phyloP scores from a whole-genome alignment of 2,113 vertebrate species.

The Crotalus helleri region DNA sequence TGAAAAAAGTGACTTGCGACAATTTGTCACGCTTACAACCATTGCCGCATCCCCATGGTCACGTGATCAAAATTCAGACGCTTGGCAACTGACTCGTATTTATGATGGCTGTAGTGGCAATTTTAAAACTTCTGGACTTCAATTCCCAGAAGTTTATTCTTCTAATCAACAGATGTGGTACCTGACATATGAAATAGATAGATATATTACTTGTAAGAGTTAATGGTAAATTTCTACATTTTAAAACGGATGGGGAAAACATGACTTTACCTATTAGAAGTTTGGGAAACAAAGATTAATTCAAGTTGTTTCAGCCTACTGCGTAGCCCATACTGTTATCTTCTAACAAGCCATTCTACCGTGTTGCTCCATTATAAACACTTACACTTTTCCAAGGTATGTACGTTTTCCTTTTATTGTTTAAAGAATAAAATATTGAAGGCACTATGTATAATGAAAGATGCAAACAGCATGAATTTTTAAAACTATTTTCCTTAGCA shows the following conservation, averaged over 20 bases:
- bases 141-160: not conserved
- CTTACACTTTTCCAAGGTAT: not conserved
- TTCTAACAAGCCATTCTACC: not conserved
- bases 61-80: not conserved
- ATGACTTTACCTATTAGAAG: not conserved
- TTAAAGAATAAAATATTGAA: conserved; percentile 16
- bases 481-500: conserved; percentile 14
- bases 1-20: not conserved
- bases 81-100: not conserved
- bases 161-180: not conserved
- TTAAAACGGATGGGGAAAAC: not conserved
- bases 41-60: too few relatives aligned
- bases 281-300: not conserved
- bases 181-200: not conserved
- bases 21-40: not conserved
- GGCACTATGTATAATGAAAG: conserved; percentile 21
- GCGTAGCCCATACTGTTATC: not conserved
- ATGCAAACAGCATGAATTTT: conserved; percentile 3
- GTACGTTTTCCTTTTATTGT: not conserved
- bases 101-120: not conserved
- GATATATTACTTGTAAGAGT: not conserved
- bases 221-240: not conserved
- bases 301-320: not conserved
- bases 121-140: not conserved
- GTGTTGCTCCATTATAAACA: conserved; percentile 2